Evolutionary conservation across 2,113 vertebrate species (phyloP), one percentile per base, ranked within the genome.

Genomic region (Desmodus rotundus): DNA sequence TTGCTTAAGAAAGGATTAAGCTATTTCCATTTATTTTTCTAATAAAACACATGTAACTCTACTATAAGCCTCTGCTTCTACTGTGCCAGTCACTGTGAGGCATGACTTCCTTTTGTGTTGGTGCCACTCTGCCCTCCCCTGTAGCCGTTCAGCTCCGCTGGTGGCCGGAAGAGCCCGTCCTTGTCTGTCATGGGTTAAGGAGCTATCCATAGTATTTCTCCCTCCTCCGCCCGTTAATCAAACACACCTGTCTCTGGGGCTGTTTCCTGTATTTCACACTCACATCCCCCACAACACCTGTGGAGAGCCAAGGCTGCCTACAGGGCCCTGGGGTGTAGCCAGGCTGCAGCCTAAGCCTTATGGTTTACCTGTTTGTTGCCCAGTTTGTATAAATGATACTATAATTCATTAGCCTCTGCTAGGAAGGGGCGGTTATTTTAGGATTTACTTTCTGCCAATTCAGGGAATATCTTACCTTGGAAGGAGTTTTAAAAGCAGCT

Each of bases 1-100:
- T 93, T 94, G 13, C 33, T 96, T 47, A 68, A 70, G 56, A 68
- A 80, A 89, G 24, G 28, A 67, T 77, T 61, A 36, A 24, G 6
- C 31, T 33, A 19, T 89, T 87, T 76, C 56, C 12, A 8, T 91
- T 70, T 76, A 58, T 77, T 95, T 94, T 96, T 80, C n/a, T 77
- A 58, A 28, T 47, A 50, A 63, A 70, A n/a, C 45, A 28, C 52
- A 63, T 20, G 15, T 41, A 81, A 50, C 10, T 22, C 41, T 58
- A 4, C 50, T 47, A 12, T 12, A 43, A 87, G 74, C 38, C n/a
- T 93, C 45, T 68, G 19, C 41, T 73, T 73, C 33, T 67, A 2
- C 17, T 70, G 2, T 0, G 26, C 28, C 56, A 5, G 4, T 68
- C 20, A 24, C 19, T 31, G 7, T 15, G 63, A 70, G 76, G 45